These are phyloP conservation scores for Prinia subflava DNA, from an alignment of 2,113 vertebrate species.

Conservation along the genomic window DNA sequence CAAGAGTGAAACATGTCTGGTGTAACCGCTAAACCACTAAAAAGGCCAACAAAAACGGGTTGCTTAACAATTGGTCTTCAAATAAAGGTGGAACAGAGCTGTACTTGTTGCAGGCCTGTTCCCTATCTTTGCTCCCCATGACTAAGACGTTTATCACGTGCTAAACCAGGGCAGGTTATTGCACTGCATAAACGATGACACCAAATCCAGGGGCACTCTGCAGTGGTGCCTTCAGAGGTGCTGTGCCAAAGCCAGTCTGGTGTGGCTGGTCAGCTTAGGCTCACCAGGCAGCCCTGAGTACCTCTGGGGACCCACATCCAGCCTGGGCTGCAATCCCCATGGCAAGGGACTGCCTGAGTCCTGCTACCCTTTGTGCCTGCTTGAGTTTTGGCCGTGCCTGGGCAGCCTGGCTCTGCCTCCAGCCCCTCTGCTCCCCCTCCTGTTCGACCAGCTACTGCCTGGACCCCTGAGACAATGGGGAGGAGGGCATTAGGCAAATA, in stretches of 20 bases:
- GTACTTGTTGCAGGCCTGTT: not conserved
- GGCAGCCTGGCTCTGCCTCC: not conserved
- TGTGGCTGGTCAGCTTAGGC: not conserved
- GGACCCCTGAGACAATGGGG: not conserved
- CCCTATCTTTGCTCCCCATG: not conserved
- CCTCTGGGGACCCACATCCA: not conserved
- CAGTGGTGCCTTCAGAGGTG: not conserved
- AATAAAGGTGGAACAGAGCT: slow-evolving; percentile 38
- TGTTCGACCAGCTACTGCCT: not conserved
- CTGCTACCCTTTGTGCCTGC: not conserved
- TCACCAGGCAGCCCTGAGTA: not conserved
- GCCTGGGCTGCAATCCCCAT: not conserved
- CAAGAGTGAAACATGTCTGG: not conserved
- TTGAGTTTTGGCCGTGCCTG: not conserved
- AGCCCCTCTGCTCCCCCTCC: not conserved
- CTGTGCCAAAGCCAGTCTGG: not conserved
- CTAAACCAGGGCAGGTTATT: not conserved
- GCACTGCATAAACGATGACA: not conserved
- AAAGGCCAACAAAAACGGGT: not conserved
- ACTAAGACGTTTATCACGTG: not conserved
- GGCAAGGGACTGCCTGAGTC: fast-evolving
- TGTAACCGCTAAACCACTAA: slow-evolving; percentile 29
- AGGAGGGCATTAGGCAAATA: slow-evolving; percentile 42
- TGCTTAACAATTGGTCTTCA: slow-evolving; percentile 33
- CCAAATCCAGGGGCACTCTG: not conserved